Evolutionary conservation across 2,888 invertebrate species (phyloP), one percentile per base, ranked within the genome.

Genomic region (Parasteatoda lunata): DNA sequence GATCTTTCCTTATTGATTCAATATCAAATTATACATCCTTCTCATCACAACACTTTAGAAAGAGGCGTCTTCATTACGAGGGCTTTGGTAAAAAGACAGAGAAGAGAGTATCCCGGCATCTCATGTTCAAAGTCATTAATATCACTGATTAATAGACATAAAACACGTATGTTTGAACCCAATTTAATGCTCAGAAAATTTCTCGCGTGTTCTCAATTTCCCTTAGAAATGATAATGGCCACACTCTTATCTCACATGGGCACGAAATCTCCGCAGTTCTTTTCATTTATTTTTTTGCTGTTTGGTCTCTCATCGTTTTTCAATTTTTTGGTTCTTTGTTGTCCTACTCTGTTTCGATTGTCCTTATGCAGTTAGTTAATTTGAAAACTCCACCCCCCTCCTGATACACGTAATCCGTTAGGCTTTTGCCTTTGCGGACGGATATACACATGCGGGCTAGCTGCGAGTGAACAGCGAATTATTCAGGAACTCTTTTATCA

Each of bases 81-180:
- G 15, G 30, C 45, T 68, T 68, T 15, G 13, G 15, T 30, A 30
- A 15, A 68, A 59, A 9, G n/a, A 5, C 5, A 30, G 59, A 13
- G 66, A 68, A 68, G 30, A 68, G 45, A 68, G 9, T 15, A 8
- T 68, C 9, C 15, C 30, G 9, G 66, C 4, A 68, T 72, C 48
- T 52, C 51, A 72, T 51, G 72, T 52, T 51, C 30, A 13, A 7
- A n/a, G 69, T 47, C 69, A 77, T 77, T 77, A 77, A 77, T 77
- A 69, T 77, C 48, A 54, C 64, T 77, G 77, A 77, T 77, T 77
- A 77, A 69, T 77, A 52, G 77, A 54, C 69, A 47, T 6, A 69
- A 30, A 77, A 65, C 54, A 64, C 69, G 54, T 77, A 30, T 47
- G 69, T 77, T 77, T 69, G 54, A 54, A 47, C 52, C 47, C 47